Base-by-base conservation (phyloP, 1,140 invertebrate genomes). In the Pseudomyrmex concolor region DNA sequence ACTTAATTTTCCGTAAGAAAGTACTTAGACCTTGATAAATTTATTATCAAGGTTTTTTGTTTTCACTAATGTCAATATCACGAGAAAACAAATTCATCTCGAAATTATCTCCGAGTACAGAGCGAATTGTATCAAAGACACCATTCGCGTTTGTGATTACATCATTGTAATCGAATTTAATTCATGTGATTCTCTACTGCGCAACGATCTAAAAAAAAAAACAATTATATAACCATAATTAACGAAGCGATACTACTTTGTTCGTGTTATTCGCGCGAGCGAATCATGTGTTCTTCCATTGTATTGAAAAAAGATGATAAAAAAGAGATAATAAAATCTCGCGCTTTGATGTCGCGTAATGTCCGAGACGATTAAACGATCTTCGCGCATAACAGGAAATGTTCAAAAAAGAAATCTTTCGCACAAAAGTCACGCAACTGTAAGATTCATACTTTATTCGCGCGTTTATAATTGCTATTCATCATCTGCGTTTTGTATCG, bases 201-300 rank as follows among this genome's bases (percentile, higher is more conserved):
- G 12, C 43, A 17, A 4, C 19, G 15, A 48, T 13, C n/a, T 10
- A 17, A n/a, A 15, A 71, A 70, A 25, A 34, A 34, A 34, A 34
- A 34, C 34, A 70, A 59, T 80, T 80, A 80, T 50, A 71, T 80
- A 80, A 80, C 22, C 12, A 70, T 80, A 59, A 59, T 71, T 71
- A 80, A 59, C 54, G n/a, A 50, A 7, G 43, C 43, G 76, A 71
- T 59, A 59, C 1, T 25, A 80, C 51, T 9, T 34, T 50, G 34
- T 70, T 78, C n/a, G 71, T 34, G 5, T 80, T 80, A 68, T 64
- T 54, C 0, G 43, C 22, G n/a, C 19, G 5, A 7, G 22, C 13
- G 60, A 48, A 60, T 59, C 13, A 19, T 19, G 13, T 45, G 43
- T 48, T 54, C 17, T 59, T 25, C 45, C 59, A 63, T 76, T n/a